These are phyloP conservation scores for Drosophila melanica DNA, from an alignment of 1,140 invertebrate species.

Conservation along the genomic window DNA sequence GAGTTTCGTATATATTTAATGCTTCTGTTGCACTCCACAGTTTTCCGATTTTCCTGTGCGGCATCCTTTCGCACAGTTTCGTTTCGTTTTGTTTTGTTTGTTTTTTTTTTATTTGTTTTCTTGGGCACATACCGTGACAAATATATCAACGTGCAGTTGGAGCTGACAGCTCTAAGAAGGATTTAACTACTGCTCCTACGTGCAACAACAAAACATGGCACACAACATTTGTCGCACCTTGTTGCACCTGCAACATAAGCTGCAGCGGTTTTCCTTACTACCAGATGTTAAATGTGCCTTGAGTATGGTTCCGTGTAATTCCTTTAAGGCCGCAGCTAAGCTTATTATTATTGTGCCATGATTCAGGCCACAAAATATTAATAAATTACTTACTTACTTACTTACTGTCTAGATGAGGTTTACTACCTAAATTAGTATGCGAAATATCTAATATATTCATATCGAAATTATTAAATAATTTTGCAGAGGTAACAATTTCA, in stretches of 20 bases:
- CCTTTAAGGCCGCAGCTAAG: too few relatives aligned
- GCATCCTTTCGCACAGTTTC: slow-evolving; percentile 12
- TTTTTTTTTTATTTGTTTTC: slow-evolving; percentile 13
- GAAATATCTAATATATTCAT: too few relatives aligned
- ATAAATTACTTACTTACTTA: too few relatives aligned
- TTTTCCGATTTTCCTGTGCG: neutral
- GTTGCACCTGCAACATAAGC: neutral
- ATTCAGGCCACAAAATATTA: too few relatives aligned
- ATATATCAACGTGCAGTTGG: slow-evolving; percentile 17
- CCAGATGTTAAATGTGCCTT: too few relatives aligned
- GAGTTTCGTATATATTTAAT: neutral
- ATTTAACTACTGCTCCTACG: slow-evolving; percentile 13
- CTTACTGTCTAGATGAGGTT: too few relatives aligned
- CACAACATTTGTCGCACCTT: neutral
- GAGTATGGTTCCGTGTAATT: too few relatives aligned
- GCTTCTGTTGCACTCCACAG: neutral
- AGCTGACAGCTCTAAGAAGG: slow-evolving; percentile 16
- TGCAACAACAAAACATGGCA: slow-evolving; percentile 6
- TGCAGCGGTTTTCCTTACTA: too few relatives aligned
- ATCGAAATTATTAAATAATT: too few relatives aligned
- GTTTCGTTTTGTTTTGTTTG: slow-evolving; percentile 1
- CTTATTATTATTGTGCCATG: too few relatives aligned
- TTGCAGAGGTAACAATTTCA: too few relatives aligned
- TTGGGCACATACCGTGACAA: slow-evolving; percentile 11
- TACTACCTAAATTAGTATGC: too few relatives aligned